Evolutionary conservation across 1,140 invertebrate genomes (phyloP).

Genomic region (Drosophila ananassae): DNA sequence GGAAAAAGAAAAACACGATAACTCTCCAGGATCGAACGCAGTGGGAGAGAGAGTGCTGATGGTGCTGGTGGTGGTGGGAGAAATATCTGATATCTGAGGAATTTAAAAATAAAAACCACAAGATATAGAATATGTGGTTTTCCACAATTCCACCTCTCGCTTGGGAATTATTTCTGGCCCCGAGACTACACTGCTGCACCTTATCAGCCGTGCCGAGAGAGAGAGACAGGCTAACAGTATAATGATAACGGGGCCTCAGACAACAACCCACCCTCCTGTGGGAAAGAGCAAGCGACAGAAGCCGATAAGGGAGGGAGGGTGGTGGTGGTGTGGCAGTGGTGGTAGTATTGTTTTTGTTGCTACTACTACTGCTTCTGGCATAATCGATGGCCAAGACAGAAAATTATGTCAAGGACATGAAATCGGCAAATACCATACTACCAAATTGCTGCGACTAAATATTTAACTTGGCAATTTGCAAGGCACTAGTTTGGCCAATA

Average conservation of each 20-base stretch:
- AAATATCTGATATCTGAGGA: constrained; percentile 13
- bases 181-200: not conserved
- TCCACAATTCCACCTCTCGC: not conserved
- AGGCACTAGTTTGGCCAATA: not conserved
- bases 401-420: constrained; percentile 57
- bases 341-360: not conserved
- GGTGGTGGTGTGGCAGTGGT: not conserved
- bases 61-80: not conserved
- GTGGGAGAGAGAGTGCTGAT: constrained; percentile 26
- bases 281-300: not conserved
- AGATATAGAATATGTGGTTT: not conserved
- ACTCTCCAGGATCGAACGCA: constrained; percentile 14
- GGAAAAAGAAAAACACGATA: not conserved
- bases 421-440: constrained; percentile 3
- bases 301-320: not conserved
- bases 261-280: constrained; percentile 21
- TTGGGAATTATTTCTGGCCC: not conserved
- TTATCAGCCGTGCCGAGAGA: constrained; percentile 17
- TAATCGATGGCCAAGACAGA: constrained; percentile 42
- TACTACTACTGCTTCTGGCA: not conserved
- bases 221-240: not conserved
- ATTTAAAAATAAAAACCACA: constrained; percentile 33
- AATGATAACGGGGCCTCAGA: constrained; percentile 45
- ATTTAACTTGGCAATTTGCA: constrained; percentile 69
- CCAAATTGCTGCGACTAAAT: constrained; percentile 46